Evolutionary conservation across 2,797 vertebrate genomes (phyloP), one percentile per base, ranked within the genome.

Genomic region (Iguana delicatissima): DNA sequence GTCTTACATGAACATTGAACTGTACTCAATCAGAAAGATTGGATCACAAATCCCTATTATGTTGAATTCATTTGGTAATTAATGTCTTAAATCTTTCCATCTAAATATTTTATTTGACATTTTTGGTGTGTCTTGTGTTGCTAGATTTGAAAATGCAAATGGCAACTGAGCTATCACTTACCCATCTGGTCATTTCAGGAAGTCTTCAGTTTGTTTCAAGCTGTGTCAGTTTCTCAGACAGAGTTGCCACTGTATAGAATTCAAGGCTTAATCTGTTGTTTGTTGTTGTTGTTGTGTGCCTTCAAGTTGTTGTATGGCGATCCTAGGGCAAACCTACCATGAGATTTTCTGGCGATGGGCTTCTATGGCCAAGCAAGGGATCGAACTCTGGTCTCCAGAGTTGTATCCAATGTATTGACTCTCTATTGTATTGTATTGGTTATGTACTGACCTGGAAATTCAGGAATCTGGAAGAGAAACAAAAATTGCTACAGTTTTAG

Each of bases 371-470:
- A 46, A 46, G 42, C 42, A 46, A 4, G 42, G 42, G 4, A 46
- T 46, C 4, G 42, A 46, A 46, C 42, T 46, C 2, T 46, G 42
- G 42, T 46, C 42, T 46, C 42, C 42, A 46, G 42, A 46, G 42
- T 4, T 46, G 42, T 46, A 46, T 4, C 42, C 42, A 46, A 46
- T 46, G 42, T 46, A 46, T 46, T 46, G 42, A 46, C 42, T 46
- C 42, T 46, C 42, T 46, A 4, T 46, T 46, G 42, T 46, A 46
- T 46, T 46, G 42, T 46, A 46, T 46, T 46, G 42, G 42, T 46
- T 46, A 46, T 87, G 64, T 88, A n/a, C 72, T 88, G 80, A 83
- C 29, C 80, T 84, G 20, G 20, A n/a, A 89, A 26, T 81, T 91
- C 64, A 89, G 77, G 79, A 88, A n/a, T 29, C 73, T 73, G 50